Conservation (phyloP, 2,888 invertebrate species). For the Diplazon laetatorius region DNA sequence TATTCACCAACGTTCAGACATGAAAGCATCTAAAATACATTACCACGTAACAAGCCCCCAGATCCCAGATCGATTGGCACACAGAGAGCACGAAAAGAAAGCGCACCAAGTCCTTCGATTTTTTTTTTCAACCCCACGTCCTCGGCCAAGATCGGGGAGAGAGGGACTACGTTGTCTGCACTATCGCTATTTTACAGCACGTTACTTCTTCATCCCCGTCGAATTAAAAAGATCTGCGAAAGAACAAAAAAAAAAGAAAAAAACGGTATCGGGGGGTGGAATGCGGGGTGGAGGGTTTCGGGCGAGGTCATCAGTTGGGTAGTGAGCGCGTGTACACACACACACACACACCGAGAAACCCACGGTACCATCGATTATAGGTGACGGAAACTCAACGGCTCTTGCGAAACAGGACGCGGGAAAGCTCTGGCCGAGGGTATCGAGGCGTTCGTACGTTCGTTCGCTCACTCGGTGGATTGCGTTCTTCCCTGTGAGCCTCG, state of each 20-base stretch:
- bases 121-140: background rate
- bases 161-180: background rate
- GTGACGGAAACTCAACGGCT: constrained; percentile 21
- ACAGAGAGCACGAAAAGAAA: no score
- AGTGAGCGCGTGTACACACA: constrained; percentile 2
- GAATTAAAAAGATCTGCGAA: constrained; percentile 16
- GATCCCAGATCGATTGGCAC: no score
- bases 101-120: no score
- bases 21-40: no score
- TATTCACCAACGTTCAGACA: no score
- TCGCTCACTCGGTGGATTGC: constrained; percentile 43
- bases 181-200: no score
- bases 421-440: constrained; percentile 34
- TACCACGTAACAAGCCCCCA: no score
- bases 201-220: no score
- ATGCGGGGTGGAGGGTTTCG: constrained; percentile 14
- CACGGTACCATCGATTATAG: constrained; percentile 44
- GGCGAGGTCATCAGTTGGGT: constrained; percentile 43
- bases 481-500: constrained; percentile 49
- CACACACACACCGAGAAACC: background rate
- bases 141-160: background rate
- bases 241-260: background rate
- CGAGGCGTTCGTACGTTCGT: constrained; percentile 54
- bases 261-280: background rate
- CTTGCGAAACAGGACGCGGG: constrained; percentile 17